Evolutionary conservation across 1,140 invertebrate species (phyloP), one percentile per base, ranked within the genome.

Genomic region (Pteromalus puparum): DNA sequence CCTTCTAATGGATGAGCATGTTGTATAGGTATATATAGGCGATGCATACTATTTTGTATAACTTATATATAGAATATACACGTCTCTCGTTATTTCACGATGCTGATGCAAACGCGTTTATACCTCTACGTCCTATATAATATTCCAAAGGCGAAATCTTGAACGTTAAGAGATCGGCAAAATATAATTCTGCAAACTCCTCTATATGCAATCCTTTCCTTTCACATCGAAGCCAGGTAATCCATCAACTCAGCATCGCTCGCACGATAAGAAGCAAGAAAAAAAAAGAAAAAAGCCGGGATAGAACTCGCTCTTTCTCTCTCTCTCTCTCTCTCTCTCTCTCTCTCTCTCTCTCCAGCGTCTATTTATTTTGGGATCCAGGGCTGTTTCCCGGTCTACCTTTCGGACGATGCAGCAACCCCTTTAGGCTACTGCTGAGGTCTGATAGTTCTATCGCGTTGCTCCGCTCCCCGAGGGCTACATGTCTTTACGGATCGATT

Each of bases 311-410:
- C 30, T 79, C 65, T n/a, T n/a, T n/a, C n/a, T n/a, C n/a, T n/a
- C n/a, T n/a, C n/a, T n/a, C n/a, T n/a, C n/a, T n/a, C n/a, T n/a
- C n/a, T n/a, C n/a, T n/a, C n/a, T n/a, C n/a, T n/a, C n/a, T n/a
- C n/a, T n/a, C n/a, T n/a, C n/a, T n/a, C n/a, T n/a, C n/a, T n/a
- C n/a, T n/a, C n/a, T n/a, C n/a, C n/a, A n/a, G 46, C 46, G 81
- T 82, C 82, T 85, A 87, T 85, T 75, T 78, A 87, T 87, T 79
- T 87, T 68, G 42, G 74, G 38, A 86, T 85, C 74, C 83, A 65
- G 28, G 28, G 85, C 67, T 42, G 34, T 74, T 65, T 74, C 30
- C 4, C 70, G 9, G 26, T 1, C 24, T 80, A 70, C 24, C 18
- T 68, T 79, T 26, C 77, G 38, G 34, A 67, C 65, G 42, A 12